phyloP scores from a whole-genome alignment of 2,888 invertebrate species.

The Heliconius erato region DNA sequence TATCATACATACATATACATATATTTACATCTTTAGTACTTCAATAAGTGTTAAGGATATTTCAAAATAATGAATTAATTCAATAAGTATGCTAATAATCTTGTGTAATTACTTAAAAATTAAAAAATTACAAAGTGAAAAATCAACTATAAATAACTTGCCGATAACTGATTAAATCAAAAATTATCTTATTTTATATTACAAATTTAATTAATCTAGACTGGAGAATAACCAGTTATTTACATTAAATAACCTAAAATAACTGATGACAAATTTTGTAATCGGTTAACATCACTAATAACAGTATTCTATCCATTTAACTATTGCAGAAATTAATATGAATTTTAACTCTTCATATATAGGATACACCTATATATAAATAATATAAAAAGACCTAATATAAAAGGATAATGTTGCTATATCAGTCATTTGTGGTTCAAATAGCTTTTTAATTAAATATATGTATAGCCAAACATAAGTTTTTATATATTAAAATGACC shows the following conservation, averaged over 20 bases:
- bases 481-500: conserved; percentile 41
- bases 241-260: conserved; percentile 5
- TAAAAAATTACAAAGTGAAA: no score
- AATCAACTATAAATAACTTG: neutral
- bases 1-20: no score
- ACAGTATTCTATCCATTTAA: neutral
- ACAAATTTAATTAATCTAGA: neutral
- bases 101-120: no score
- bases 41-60: no score
- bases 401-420: conserved; percentile 45
- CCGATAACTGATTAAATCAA: no score
- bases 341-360: conserved; percentile 9
- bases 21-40: no score
- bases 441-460: conserved; percentile 34
- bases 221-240: neutral
- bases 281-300: neutral
- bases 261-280: neutral
- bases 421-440: conserved; percentile 35
- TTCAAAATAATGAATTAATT: no score
- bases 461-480: conserved; percentile 60
- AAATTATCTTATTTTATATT: neutral
- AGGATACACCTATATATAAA: neutral
- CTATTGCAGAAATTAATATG: neutral
- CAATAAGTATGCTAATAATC: no score
- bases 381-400: neutral